A percentile compares a stretch with the other conserved stretches of the same genome.
phyloP scores from a whole-genome alignment of 2,113 vertebrate species.

The Fulica atra region DNA sequence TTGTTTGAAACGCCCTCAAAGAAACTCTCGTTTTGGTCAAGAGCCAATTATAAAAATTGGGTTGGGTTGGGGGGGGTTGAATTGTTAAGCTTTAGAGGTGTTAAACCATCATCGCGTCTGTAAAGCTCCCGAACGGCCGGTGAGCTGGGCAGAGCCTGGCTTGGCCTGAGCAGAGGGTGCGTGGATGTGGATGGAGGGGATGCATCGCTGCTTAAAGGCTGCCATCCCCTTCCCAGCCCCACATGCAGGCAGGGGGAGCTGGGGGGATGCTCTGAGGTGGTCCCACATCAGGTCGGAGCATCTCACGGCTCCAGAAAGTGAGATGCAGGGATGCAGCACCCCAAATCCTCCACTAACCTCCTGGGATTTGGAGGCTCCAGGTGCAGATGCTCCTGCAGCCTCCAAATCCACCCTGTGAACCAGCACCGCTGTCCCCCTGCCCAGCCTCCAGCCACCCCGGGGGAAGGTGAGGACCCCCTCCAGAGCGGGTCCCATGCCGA shows the following conservation, averaged over 20 bases:
- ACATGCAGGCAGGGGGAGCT: accelerated
- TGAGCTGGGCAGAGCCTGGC: neutral
- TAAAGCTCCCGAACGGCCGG: neutral
- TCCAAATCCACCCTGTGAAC: accelerated
- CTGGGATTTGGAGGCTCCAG: accelerated
- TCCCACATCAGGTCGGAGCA: neutral
- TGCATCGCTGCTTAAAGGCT: neutral
- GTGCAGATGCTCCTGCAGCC: accelerated
- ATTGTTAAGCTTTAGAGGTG: neutral
- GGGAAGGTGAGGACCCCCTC: neutral
- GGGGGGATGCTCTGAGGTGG: accelerated
- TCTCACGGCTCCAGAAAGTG: too few relatives aligned
- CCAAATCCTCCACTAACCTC: accelerated
- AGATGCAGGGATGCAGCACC: neutral
- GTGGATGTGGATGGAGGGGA: neutral
- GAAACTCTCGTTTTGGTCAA: conserved; percentile 13
- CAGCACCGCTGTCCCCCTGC: accelerated
- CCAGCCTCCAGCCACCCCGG: accelerated
- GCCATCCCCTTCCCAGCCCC: neutral
- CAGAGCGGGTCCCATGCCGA: neutral
- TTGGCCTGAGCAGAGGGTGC: neutral
- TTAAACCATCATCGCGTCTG: neutral
- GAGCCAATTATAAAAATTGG: conserved; percentile 32
- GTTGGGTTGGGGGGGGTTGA: neutral
- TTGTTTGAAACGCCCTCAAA: neutral